Conservation (phyloP, 2,113 vertebrate species). For the Amazona vittata region DNA sequence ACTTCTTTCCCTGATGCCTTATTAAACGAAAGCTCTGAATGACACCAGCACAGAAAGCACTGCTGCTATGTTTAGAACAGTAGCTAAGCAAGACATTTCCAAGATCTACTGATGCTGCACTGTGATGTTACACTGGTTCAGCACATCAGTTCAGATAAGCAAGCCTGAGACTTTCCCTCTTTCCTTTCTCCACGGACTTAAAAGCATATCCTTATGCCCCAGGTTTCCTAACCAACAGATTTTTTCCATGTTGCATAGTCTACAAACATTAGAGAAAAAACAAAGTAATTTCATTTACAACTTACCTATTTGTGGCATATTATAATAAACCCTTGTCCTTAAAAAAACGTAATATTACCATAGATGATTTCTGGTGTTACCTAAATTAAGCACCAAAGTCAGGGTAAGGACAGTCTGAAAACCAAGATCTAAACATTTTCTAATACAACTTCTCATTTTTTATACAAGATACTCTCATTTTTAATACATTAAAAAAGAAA, state of each 20-base stretch:
- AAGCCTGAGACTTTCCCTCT: background rate
- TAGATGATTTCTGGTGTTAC: background rate
- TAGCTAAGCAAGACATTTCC: constrained; percentile 45
- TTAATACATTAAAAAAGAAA: background rate
- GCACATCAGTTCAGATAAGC: constrained; percentile 1
- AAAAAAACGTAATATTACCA: background rate
- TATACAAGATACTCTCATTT: background rate
- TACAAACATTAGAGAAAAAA: background rate
- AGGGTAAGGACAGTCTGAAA: background rate
- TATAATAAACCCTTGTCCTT: background rate
- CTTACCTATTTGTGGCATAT: background rate
- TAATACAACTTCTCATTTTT: background rate
- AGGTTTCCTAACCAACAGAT: background rate
- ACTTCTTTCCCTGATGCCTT: background rate
- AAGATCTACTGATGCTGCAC: constrained; percentile 41
- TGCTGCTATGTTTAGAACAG: constrained; percentile 69
- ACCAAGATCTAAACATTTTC: background rate
- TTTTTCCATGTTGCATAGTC: background rate
- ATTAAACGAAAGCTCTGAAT: constrained; percentile 15
- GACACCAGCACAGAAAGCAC: constrained; percentile 4
- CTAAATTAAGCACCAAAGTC: background rate
- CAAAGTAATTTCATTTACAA: background rate
- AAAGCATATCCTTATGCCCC: background rate
- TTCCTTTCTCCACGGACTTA: background rate
- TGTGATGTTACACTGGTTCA: constrained; percentile 9